phyloP scores from a whole-genome alignment of 2,113 vertebrate species.

The Indicator maculatus region DNA sequence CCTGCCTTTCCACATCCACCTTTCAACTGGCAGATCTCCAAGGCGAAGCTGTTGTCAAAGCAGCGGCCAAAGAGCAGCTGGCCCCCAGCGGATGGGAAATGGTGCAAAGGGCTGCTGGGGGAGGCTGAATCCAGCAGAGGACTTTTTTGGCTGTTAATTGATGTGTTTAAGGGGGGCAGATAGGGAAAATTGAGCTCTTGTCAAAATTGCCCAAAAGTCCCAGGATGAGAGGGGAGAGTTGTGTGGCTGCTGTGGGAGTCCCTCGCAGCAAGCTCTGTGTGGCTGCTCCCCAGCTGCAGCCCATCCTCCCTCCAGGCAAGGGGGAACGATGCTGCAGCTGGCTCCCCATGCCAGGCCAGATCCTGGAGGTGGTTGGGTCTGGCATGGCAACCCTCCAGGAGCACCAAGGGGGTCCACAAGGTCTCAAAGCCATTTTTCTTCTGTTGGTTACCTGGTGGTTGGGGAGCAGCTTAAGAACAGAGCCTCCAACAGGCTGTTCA shows the following conservation, averaged over 20 bases:
- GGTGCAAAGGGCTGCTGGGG: not conserved
- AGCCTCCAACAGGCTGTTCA: not conserved
- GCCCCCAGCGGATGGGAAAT: not conserved
- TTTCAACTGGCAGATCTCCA: not conserved
- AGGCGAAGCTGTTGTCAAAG: not conserved
- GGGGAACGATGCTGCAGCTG: not conserved
- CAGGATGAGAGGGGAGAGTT: slow-evolving; percentile 18
- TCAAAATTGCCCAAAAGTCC: slow-evolving; percentile 49
- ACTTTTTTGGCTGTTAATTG: slow-evolving; percentile 14
- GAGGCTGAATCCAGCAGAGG: not conserved
- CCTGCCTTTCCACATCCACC: not conserved
- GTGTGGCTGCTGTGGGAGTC: slow-evolving; percentile 30
- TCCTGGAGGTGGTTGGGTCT: accelerated
- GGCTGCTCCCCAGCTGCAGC: not conserved
- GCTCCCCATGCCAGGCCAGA: not conserved
- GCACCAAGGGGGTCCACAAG: not conserved
- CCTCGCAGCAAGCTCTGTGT: slow-evolving; percentile 4
- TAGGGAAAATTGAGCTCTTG: slow-evolving; percentile 20
- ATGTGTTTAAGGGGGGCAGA: not conserved
- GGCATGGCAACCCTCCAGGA: not conserved
- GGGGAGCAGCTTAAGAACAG: not conserved
- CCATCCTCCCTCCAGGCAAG: not conserved
- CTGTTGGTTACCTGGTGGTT: too few species aligned
- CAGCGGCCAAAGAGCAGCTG: not conserved
- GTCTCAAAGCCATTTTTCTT: not conserved